Evolutionary conservation across 2,113 vertebrate genomes (phyloP).

Genomic region (Crypturellus undulatus): DNA sequence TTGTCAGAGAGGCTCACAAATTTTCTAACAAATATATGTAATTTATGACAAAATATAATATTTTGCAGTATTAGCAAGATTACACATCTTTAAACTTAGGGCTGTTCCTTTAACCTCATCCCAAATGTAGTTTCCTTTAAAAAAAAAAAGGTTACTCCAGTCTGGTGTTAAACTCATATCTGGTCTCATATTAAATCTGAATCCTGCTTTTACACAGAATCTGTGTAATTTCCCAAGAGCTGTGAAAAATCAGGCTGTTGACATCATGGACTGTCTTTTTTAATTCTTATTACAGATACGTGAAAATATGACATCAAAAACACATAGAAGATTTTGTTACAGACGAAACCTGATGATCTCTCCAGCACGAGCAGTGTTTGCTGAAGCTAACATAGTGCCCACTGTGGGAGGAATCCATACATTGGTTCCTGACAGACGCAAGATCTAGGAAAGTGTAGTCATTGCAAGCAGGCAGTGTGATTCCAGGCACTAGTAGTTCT

Average conservation of each 20-base stretch:
- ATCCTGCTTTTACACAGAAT: not conserved
- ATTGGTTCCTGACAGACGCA: not conserved
- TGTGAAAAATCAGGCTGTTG: not conserved
- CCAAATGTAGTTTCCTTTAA: not conserved
- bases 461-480: not conserved
- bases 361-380: accelerated
- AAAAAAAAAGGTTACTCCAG: not conserved
- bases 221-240: too few relatives aligned
- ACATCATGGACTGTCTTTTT: not conserved
- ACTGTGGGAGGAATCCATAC: accelerated
- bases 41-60: not conserved
- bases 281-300: not conserved
- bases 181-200: not conserved
- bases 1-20: not conserved
- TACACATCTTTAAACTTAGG: not conserved
- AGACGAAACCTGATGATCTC: not conserved
- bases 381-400: accelerated
- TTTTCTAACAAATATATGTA: not conserved
- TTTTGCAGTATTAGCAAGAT: not conserved
- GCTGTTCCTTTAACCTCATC: not conserved
- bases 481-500: too few relatives aligned
- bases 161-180: not conserved
- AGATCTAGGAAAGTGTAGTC: not conserved
- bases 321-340: not conserved
- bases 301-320: not conserved